Base-by-base conservation (phyloP, 1,140 invertebrate species). In the Conus betulinus region DNA sequence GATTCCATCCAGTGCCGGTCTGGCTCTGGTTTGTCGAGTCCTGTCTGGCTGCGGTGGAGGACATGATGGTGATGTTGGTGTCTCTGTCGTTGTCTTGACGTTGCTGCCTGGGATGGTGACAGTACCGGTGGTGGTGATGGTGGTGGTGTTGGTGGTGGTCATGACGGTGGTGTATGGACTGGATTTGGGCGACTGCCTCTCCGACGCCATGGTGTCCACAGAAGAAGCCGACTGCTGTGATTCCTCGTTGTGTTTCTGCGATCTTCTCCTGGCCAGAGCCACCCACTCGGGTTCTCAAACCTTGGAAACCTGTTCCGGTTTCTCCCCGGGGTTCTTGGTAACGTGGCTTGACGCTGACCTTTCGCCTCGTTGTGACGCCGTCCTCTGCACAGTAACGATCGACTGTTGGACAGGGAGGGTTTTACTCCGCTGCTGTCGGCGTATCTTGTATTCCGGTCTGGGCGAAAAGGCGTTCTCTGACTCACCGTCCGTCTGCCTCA, bases 401-500 rank as follows among this genome's bases (percentile, higher is more conserved):
- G 25, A 60, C 67, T 90, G 85, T 57, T 90, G 90, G 63, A 89
- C 92, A 83, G 93, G 93, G 15, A 94, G 88, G 11, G 93, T 94
- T 85, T 92, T 93, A 85, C 93, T 94, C 51, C 93, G 91, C 81
- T 78, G 86, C 83, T 92, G 91, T 60, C 93, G 87, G 85, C 91
- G 92, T 7, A 91, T 63, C 88, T 88, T 92, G 88, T 93, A 94
- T n/a, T 93, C 93, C 82, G 93, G 92, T 57, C 90, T 90, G 23
- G 93, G 92, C 57, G 93, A 91, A 6, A 79, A 71, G 23, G 87
- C 76, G 3, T 79, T 52, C n/a, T 52, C 52, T 10, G 74, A 39
- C n/a, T 76, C n/a, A 52, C n/a, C n/a, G 53, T 57, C 86, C 23
- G 74, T 88, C 23, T 51, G 78, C 25, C 74, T 52, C 51, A 84